These are phyloP conservation scores for Perodicticus potto DNA, from an alignment of 2,797 vertebrate genomes.

Conservation along the genomic window DNA sequence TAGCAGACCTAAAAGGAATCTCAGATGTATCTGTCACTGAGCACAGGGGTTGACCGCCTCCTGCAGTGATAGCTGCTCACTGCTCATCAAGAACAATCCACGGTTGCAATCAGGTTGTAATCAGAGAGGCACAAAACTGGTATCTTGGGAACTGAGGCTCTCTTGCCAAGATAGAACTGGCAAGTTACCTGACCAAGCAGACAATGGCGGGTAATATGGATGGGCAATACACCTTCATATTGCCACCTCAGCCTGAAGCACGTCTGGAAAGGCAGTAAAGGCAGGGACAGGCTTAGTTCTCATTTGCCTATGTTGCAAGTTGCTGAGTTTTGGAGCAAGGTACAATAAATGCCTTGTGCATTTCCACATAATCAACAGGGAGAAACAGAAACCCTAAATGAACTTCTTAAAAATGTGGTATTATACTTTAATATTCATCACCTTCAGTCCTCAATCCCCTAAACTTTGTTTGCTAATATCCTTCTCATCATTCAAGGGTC, in stretches of 20 bases:
- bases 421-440: neutral
- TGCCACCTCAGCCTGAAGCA: neutral
- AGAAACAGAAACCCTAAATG: neutral
- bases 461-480: neutral
- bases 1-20: neutral
- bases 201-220: neutral
- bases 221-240: neutral
- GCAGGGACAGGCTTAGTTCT: neutral
- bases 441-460: neutral
- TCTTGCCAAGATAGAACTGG: slow-evolving; percentile 16
- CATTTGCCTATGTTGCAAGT: no score
- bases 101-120: neutral
- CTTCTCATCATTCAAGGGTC: neutral
- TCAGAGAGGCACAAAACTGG: slow-evolving; percentile 2
- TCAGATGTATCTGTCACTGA: neutral
- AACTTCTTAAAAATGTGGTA: neutral
- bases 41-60: neutral
- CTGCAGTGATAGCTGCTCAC: neutral
- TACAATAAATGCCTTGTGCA: no score
- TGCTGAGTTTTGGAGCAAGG: neutral
- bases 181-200: slow-evolving; percentile 24
- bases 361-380: neutral
- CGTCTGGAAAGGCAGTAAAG: neutral
- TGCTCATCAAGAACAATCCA: neutral
- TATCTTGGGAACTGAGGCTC: neutral